Evolutionary conservation across 1,140 invertebrate genomes (phyloP), one percentile per base, ranked within the genome.

Genomic region (Diachasma alloeum): DNA sequence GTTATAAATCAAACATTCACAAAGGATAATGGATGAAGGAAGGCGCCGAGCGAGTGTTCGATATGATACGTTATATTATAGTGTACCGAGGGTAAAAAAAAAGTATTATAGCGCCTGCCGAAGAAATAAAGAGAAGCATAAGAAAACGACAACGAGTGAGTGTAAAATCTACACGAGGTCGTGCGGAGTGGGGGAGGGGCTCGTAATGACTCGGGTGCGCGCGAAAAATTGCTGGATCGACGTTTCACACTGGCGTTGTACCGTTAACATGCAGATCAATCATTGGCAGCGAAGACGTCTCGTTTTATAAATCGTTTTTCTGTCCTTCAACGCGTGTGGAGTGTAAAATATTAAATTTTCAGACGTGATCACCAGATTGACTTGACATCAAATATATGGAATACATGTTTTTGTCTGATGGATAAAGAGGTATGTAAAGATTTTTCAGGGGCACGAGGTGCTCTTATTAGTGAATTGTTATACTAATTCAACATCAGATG

Each of bases 1-100:
- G 77, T 74, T 74, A 75, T 74, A 78, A 74, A 74, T 78, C 68
- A 78, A 75, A 75, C 69, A 75, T 78, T 75, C 68, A 78, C 77
- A 74, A 74, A 72, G 72, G 72, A 75, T 72, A 72, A 78, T 75
- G 56, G 73, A 78, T 78, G 73, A 74, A 78, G 72, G 68, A 78
- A 78, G 37, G 75, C 69, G 53, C 39, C 31, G 69, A 53, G 39
- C 68, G 75, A 31, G 31, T 31, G 31, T 67, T 37, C 53, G 53
- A 59, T 59, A 59, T 59, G 53, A 59, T 59, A 59, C 53, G 19
- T 59, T 59, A 59, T 59, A 59, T 59, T 59, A 59, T 22, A 59
- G n/a, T 59, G 53, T 22, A 59, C 19, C 1, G 53, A 19, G 53
- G 17, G 53, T 59, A 19, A 17, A 59, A 59, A 53, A 59, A 59